A percentile compares a stretch with the other conserved stretches of the same genome.
Conservation (phyloP, 2,888 invertebrate species). For the Kryphioiulus occultus region DNA sequence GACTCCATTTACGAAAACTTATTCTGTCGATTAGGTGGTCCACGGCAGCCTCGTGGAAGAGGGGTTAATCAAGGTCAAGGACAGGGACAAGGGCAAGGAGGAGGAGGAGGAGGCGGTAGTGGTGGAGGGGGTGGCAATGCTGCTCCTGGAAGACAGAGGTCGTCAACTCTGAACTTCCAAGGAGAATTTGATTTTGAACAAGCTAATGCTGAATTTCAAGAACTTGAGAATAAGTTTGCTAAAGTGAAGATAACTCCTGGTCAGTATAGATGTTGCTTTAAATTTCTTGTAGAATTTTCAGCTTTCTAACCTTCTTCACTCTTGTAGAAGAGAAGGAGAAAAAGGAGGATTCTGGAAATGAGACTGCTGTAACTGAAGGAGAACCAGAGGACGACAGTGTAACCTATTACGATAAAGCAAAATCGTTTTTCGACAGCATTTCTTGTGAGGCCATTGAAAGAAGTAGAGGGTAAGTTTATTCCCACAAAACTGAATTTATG, state of each 20-base stretch:
- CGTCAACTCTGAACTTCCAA: conserved; percentile 84
- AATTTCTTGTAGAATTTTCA: conserved; percentile 58
- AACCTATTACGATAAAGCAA: conserved; percentile 90
- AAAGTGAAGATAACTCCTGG: conserved; percentile 74
- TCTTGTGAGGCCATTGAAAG: conserved; percentile 97
- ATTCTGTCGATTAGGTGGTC: conserved; percentile 54
- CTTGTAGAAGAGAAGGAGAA: conserved; percentile 75
- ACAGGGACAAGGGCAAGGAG: conserved; percentile 44
- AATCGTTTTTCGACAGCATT: conserved; percentile 99
- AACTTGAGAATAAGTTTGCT: conserved; percentile 80
- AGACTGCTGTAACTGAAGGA: conserved; percentile 79
- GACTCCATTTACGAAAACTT: conserved; percentile 53
- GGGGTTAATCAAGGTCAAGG: conserved; percentile 47
- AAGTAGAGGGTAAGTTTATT: conserved; percentile 69
- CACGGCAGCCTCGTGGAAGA: conserved; percentile 50
- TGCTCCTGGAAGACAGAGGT: conserved; percentile 57
- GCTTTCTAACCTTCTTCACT: neutral
- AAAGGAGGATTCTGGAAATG: conserved; percentile 89
- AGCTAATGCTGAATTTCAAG: conserved; percentile 96
- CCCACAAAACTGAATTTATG: conserved; percentile 41
- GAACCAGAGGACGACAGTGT: conserved; percentile 75
- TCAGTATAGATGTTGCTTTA: conserved; percentile 61
- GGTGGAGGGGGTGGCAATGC: conserved; percentile 45
- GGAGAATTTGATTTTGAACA: conserved; percentile 99
- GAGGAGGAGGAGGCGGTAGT: conserved; percentile 48